Percentiles rank a stretch among this genome's conserved stretches.
These are phyloP conservation scores for Meteorus sp. DNA, from an alignment of 1,140 invertebrate genomes.

Conservation along the genomic window DNA sequence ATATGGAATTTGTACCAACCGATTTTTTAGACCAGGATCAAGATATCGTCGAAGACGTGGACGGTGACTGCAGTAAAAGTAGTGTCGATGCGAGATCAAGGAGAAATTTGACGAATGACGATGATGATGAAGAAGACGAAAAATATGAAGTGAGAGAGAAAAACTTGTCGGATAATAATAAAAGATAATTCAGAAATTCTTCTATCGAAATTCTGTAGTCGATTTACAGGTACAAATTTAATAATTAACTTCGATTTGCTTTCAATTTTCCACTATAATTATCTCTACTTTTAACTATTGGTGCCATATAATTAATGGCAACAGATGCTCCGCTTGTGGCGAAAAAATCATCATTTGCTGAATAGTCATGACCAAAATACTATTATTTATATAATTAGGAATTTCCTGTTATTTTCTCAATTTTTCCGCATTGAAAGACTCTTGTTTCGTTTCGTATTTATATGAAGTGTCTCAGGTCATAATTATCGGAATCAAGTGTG, in stretches of 20 bases:
- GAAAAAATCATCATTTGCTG: no score
- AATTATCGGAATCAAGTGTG: background rate
- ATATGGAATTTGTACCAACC: no score
- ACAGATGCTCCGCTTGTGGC: no score
- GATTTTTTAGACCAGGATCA: no score
- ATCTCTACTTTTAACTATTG: no score
- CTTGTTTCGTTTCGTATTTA: background rate
- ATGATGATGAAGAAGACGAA: conserved; percentile 34
- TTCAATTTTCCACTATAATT: no score
- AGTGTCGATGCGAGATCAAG: conserved; percentile 29
- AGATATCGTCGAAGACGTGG: conserved; percentile 52
- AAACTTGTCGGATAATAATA: conserved; percentile 28
- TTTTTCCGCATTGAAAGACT: background rate
- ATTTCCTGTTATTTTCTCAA: no score
- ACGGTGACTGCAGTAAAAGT: conserved; percentile 40
- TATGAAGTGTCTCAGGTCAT: background rate
- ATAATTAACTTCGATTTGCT: no score
- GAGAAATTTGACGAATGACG: conserved; percentile 27
- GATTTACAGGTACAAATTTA: conserved; percentile 4
- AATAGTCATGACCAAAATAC: no score
- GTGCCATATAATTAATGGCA: no score
- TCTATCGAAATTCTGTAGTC: background rate
- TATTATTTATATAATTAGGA: no score
- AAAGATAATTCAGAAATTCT: conserved; percentile 4
- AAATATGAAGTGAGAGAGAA: conserved; percentile 30